Evolutionary conservation across 2,888 invertebrate species (phyloP).

Genomic region (Melanargia galathea): DNA sequence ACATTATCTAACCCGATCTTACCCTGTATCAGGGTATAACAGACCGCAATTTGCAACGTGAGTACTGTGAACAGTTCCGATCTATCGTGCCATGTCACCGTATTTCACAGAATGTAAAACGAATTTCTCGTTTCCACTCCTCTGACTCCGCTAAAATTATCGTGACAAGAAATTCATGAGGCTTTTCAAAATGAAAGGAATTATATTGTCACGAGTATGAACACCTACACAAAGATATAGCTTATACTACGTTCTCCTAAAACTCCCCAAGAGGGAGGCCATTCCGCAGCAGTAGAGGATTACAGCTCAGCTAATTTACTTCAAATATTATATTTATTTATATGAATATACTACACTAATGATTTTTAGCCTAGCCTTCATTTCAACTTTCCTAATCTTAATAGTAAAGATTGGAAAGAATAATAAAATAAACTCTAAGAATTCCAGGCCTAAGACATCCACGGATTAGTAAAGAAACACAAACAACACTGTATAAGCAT

Average conservation of each 20-base stretch:
- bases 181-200: slow-evolving; percentile 17
- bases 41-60: slow-evolving; percentile 46
- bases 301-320: slow-evolving; percentile 2
- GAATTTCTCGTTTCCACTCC: slow-evolving; percentile 20
- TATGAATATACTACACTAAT: no score
- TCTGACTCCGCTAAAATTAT: slow-evolving; percentile 21
- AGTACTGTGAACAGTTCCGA: slow-evolving; percentile 21
- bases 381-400: no score
- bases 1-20: slow-evolving; percentile 47
- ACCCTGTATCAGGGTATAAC: slow-evolving; percentile 56
- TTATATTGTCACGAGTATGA: slow-evolving; percentile 19
- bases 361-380: no score
- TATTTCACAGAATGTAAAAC: slow-evolving; percentile 21
- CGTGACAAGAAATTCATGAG: slow-evolving; percentile 20
- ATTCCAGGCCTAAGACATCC: no score
- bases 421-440: no score
- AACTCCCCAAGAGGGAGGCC: slow-evolving; percentile 6
- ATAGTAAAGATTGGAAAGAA: no score
- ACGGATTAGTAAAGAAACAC: no score
- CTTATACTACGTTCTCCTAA: slow-evolving; percentile 4
- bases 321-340: no score
- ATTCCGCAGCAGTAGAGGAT: neutral
- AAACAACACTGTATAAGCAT: no score
- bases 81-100: slow-evolving; percentile 28
- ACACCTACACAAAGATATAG: slow-evolving; percentile 11